Percentiles rank a stretch among this genome's conserved stretches.
Evolutionary conservation across 1,140 invertebrate genomes (phyloP).

Genomic region (Muscidifurax raptorellus): DNA sequence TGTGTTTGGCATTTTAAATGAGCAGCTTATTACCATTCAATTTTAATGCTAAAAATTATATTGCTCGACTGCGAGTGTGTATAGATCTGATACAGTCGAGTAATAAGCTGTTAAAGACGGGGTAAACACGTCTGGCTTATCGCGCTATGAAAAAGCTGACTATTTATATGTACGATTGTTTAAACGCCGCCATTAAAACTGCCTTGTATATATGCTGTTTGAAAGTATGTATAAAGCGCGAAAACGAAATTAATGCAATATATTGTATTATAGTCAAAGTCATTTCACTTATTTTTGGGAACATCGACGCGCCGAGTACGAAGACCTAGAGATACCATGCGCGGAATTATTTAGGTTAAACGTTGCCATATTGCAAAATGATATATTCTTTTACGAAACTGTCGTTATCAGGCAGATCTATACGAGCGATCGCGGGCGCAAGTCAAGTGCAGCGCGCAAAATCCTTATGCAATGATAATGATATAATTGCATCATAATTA

Average conservation of each 20-base stretch:
- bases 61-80: neutral
- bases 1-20: constrained; percentile 22
- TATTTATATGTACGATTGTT: constrained; percentile 14
- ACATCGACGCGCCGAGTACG: neutral
- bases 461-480: constrained; percentile 17
- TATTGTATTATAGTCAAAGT: too few species aligned
- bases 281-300: too few species aligned
- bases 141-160: neutral
- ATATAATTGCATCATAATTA: constrained; percentile 30
- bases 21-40: neutral
- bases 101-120: neutral
- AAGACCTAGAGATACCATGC: neutral
- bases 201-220: neutral
- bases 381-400: neutral
- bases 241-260: too few species aligned
- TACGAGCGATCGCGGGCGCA: neutral
- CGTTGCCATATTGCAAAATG: neutral
- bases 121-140: neutral
- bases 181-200: neutral
- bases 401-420: neutral
- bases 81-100: neutral
- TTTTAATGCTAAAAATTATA: constrained; percentile 27
- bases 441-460: neutral
- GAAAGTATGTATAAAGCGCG: too few species aligned
- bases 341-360: neutral